A percentile compares a stretch with the other conserved stretches of the same genome.
phyloP scores from a whole-genome alignment of 2,888 invertebrate species.

The Phortica magna region DNA sequence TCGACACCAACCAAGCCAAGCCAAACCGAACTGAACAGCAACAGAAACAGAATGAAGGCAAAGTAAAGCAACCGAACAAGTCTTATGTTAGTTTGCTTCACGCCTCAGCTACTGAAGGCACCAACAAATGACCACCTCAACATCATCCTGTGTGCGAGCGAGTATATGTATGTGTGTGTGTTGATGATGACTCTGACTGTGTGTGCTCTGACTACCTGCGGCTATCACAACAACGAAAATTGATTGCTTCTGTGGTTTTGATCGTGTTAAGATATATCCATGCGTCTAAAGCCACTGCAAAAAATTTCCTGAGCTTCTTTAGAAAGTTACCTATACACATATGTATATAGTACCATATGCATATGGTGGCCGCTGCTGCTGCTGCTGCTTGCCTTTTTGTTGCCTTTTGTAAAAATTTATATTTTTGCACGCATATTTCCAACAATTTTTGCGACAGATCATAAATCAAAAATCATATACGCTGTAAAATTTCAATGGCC shows the following conservation, averaged over 20 bases:
- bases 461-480: conserved; percentile 77
- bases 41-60: too few relatives aligned
- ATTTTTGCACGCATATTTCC: conserved; percentile 52
- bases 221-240: conserved; percentile 76
- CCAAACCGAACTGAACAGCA: background rate
- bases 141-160: background rate
- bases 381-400: background rate
- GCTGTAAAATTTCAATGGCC: conserved; percentile 61
- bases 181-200: conserved; percentile 33
- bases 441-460: conserved; percentile 74
- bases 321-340: conserved; percentile 69
- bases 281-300: conserved; percentile 22
- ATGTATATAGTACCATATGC: too few relatives aligned
- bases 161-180: background rate
- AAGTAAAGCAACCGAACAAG: conserved; percentile 44
- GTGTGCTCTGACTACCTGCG: conserved; percentile 67
- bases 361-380: background rate
- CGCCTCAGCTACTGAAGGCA: background rate
- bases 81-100: background rate
- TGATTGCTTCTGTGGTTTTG: conserved; percentile 73
- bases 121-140: background rate
- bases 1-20: conserved; percentile 47
- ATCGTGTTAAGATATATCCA: conserved; percentile 71
- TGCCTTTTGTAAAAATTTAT: conserved; percentile 32
- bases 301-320: conserved; percentile 53